A percentile compares a stretch with the other conserved stretches of the same genome.
Conservation (phyloP, 2,888 invertebrate genomes). For the Ditula angustiorana region DNA sequence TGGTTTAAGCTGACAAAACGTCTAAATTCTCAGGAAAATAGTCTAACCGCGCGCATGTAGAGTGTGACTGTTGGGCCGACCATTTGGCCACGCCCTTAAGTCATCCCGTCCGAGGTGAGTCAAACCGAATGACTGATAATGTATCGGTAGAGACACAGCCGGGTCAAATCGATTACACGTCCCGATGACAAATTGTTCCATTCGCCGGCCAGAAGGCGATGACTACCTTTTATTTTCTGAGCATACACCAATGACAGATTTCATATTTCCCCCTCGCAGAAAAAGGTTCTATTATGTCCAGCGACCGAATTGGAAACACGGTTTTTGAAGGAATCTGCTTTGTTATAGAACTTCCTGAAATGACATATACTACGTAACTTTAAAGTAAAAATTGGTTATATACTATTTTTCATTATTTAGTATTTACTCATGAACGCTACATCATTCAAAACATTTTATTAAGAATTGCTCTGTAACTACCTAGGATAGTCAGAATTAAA, state of each 20-base stretch:
- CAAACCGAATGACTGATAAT: conserved; percentile 56
- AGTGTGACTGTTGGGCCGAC: too few species aligned
- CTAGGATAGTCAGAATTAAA: too few species aligned
- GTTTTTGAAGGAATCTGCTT: neutral
- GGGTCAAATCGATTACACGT: conserved; percentile 61
- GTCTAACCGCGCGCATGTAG: too few species aligned
- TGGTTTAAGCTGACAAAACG: too few species aligned
- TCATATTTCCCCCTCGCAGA: conserved; percentile 26
- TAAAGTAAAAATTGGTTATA: too few species aligned
- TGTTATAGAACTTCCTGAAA: neutral
- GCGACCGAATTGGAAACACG: conserved; percentile 2
- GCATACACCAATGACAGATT: conserved; percentile 41
- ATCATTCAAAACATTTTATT: too few species aligned
- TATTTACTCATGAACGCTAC: too few species aligned
- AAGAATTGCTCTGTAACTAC: too few species aligned
- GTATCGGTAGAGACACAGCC: conserved; percentile 48
- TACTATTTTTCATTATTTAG: too few species aligned
- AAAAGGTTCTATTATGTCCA: conserved; percentile 21
- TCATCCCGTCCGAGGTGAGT: conserved; percentile 22
- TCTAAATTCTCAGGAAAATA: too few species aligned
- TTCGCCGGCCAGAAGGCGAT: conserved; percentile 56
- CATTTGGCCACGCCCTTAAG: too few species aligned
- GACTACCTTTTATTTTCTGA: conserved; percentile 56
- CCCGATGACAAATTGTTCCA: conserved; percentile 65
- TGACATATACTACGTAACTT: neutral